Base-by-base conservation (phyloP, 2,113 vertebrate genomes). In the Cacatua alba region DNA sequence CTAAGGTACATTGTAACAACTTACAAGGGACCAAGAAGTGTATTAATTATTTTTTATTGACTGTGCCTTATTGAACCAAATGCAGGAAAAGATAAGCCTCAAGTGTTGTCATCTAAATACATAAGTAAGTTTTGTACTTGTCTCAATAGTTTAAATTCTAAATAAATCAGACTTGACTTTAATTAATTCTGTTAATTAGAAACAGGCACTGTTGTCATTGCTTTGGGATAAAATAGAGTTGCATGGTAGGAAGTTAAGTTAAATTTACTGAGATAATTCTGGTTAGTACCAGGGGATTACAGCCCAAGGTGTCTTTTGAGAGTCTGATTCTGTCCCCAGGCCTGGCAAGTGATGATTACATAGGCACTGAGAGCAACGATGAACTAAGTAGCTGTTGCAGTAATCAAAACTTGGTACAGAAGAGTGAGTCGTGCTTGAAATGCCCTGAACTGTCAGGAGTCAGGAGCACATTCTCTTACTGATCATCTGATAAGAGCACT, bases 241-340 rank as follows among this genome's bases (percentile, higher is more conserved):
- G 68, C 39, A 43, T 67, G 65, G 46, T 33, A 74, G 85, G 39
- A 88, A 77, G 31, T 64, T 49, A 69, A 85, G 93, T 93, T 92
- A 95, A 96, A 96, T 95, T 93, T 96, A 88, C 69, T 94, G 96
- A 92, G 80, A 88, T 75, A 95, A 93, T 93, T 77, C 80, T 88
- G 72, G 55, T 81, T 84, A 71, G 82, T 88, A 64, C 33, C 55
- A 91, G 77, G 57, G 86, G 57, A 88, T 78, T 55, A 21, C 26
- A 92, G 83, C 78, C 82, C 86, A 80, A 55, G 25, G 84, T 24
- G 29, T 63, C 44, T 72, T 68, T 65, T 8, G 44, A 44, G 83
- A 70, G 67, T 17, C 69, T 39, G 57, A 43, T 29, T 70, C 37
- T 84, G 28, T 53, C 60, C 78, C 59, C 52, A 28, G 85, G 88